Evolutionary conservation across 2,113 vertebrate species (phyloP).

Genomic region (Cryptotis parvus): DNA sequence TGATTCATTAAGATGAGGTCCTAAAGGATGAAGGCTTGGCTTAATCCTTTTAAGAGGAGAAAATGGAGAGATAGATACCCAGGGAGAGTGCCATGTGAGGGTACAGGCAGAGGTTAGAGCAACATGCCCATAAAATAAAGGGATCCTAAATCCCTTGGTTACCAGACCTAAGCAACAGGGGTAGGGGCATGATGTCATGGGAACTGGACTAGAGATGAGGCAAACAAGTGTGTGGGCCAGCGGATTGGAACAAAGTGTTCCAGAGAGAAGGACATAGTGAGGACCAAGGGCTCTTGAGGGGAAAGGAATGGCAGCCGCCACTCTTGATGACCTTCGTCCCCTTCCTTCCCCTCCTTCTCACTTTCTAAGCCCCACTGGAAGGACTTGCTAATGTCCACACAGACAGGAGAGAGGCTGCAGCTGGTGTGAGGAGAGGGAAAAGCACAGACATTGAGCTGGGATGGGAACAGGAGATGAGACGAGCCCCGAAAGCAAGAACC

Average conservation of each 20-base stretch:
- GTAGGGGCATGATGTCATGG: too few species aligned
- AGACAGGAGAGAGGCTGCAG: neutral
- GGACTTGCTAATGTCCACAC: neutral
- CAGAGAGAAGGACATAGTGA: neutral
- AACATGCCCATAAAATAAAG: neutral
- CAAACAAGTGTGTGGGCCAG: too few species aligned
- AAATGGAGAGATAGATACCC: neutral
- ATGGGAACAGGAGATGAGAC: neutral
- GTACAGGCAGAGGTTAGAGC: neutral
- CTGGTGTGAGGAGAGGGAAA: neutral
- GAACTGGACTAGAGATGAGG: too few species aligned
- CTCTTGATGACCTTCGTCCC: neutral
- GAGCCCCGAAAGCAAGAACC: neutral
- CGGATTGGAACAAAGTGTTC: neutral
- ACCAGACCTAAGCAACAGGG: too few species aligned
- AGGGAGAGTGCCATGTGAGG: neutral
- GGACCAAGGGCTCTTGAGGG: neutral
- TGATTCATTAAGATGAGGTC: constrained; percentile 1
- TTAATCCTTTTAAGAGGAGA: constrained; percentile 19
- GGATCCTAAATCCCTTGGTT: neutral
- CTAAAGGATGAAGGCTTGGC: neutral
- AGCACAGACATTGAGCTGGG: neutral
- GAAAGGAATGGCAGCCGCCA: too few species aligned
- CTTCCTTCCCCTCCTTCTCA: neutral
- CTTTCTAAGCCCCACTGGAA: neutral